Conservation (phyloP, 2,113 vertebrate genomes). For the Halichoeres trimaculatus region DNA sequence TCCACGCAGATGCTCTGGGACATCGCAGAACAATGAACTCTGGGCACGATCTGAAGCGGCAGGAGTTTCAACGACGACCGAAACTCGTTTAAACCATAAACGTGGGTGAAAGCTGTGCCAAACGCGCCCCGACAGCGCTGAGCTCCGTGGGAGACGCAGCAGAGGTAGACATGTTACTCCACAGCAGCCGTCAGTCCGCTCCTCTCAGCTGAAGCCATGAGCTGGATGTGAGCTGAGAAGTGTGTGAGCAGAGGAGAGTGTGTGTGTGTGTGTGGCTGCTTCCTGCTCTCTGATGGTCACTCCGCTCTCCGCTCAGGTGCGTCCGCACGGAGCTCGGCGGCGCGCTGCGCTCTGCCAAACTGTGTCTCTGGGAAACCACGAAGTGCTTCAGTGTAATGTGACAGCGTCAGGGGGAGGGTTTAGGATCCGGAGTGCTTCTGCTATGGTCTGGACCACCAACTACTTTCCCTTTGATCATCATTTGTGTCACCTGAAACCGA, state of each 20-base stretch:
- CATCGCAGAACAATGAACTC: conserved; percentile 22
- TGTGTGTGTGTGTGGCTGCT: neutral
- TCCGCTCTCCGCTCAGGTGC: conserved; percentile 47
- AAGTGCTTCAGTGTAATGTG: conserved; percentile 14
- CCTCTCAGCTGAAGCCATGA: conserved; percentile 10
- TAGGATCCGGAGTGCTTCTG: conserved; percentile 5
- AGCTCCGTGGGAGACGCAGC: conserved; percentile 4
- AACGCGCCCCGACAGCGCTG: neutral
- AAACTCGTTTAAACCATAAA: conserved; percentile 22
- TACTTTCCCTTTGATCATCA: neutral
- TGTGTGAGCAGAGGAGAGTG: conserved; percentile 7
- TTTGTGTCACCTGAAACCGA: neutral
- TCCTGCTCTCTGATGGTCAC: conserved; percentile 11
- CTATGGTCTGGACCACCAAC: neutral
- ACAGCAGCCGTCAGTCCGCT: neutral
- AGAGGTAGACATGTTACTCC: conserved; percentile 15
- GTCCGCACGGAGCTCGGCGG: conserved; percentile 46
- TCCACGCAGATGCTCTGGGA: conserved; percentile 51
- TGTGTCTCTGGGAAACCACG: conserved; percentile 29
- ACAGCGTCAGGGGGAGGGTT: conserved; percentile 59
- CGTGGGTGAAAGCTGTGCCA: neutral
- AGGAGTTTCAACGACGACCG: conserved; percentile 17
- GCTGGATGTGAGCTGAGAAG: conserved; percentile 27
- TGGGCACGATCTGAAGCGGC: neutral
- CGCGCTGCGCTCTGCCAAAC: conserved; percentile 51